Evolutionary conservation across 2,888 invertebrate genomes (phyloP).

Genomic region (Allolobophora icterica): DNA sequence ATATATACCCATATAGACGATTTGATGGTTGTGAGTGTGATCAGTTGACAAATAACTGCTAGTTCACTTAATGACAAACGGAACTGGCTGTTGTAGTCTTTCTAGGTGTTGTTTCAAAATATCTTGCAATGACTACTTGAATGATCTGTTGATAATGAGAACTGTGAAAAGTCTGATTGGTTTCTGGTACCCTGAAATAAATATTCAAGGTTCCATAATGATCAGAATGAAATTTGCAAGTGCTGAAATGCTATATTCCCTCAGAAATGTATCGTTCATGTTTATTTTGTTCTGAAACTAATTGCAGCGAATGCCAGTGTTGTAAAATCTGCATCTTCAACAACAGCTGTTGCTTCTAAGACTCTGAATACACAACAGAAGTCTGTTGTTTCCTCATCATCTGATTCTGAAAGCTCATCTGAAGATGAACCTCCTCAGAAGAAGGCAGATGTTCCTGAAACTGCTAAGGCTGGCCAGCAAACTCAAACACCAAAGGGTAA

Average conservation of each 20-base stretch:
- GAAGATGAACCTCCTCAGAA: background rate
- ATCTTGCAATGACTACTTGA: background rate
- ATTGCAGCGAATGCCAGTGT: background rate
- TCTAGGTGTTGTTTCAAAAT: background rate
- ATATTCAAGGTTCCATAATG: background rate
- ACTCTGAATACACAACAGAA: background rate
- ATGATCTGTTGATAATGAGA: background rate
- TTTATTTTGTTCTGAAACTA: background rate
- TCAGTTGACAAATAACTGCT: slow-evolving; percentile 3
- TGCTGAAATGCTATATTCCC: background rate
- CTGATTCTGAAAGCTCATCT: background rate
- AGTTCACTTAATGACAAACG: background rate
- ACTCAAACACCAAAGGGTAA: background rate
- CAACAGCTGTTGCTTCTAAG: background rate
- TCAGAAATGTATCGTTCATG: background rate
- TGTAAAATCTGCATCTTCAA: slow-evolving; percentile 17
- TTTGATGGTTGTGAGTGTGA: background rate
- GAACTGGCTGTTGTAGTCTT: background rate
- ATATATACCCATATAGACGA: background rate
- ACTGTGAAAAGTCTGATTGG: background rate
- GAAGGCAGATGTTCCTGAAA: slow-evolving; percentile 1
- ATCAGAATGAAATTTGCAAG: background rate
- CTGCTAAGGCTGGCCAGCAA: background rate
- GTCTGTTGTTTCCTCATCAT: background rate
- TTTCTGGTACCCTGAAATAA: background rate